These are phyloP conservation scores for Brachionus asplanchnoidis DNA, from an alignment of 1,140 invertebrate genomes.

Conservation along the genomic window DNA sequence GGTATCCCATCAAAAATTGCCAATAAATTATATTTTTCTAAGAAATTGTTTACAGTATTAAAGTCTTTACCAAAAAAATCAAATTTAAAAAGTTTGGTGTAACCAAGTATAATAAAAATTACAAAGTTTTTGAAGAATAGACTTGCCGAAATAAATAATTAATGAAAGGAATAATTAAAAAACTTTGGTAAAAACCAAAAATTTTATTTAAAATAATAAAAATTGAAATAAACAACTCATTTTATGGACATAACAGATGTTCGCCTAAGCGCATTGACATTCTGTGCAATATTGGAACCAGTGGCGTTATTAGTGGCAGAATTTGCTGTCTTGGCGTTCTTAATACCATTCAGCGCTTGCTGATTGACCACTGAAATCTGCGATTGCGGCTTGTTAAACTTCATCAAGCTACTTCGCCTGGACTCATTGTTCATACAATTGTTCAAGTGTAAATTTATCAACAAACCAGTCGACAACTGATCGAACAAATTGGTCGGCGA, in stretches of 20 bases:
- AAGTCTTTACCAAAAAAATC: no score
- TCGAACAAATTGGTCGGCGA: not conserved
- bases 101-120: no score
- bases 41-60: no score
- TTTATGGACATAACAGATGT: slow-evolving; percentile 3
- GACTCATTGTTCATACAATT: not conserved
- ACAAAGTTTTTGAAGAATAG: no score
- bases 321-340: not conserved
- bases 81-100: no score
- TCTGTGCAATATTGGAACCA: not conserved
- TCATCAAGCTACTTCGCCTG: not conserved
- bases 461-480: slow-evolving; percentile 4
- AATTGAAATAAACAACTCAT: not conserved
- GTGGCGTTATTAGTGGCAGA: not conserved
- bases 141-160: no score
- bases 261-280: not conserved
- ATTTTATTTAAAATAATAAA: slow-evolving; percentile 3
- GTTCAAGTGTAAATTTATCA: slow-evolving; percentile 19
- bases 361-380: not conserved
- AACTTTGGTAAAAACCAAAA: not conserved
- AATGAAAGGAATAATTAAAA: no score
- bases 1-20: no score
- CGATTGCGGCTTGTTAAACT: not conserved
- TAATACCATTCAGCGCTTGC: not conserved
- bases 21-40: no score